These are phyloP conservation scores for Calliscelio sp. DNA, from an alignment of 2,888 invertebrate species.

Conservation along the genomic window DNA sequence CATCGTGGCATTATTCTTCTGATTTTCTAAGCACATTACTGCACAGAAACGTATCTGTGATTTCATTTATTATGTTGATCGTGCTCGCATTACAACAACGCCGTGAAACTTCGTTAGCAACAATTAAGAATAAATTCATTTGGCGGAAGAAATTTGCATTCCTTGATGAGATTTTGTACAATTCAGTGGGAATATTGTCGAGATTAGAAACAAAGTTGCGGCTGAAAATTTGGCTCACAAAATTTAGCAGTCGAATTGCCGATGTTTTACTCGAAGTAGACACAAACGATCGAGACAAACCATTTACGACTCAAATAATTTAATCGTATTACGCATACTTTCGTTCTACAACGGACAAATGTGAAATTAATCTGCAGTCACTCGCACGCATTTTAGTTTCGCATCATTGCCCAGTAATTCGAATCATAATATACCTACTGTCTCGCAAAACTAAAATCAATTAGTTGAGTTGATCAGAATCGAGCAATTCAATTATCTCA, in stretches of 20 bases:
- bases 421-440: conserved; percentile 15
- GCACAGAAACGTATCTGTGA: neutral
- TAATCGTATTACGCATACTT: too few species aligned
- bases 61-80: conserved; percentile 32
- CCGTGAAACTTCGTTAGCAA: conserved; percentile 8
- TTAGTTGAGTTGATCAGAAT: conserved; percentile 30
- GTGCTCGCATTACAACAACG: conserved; percentile 9
- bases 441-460: conserved; percentile 18
- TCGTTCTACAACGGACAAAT: conserved; percentile 8
- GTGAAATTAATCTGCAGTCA: conserved; percentile 8
- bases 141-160: conserved; percentile 29
- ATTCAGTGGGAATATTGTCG: neutral
- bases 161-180: conserved; percentile 24
- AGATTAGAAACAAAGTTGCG: conserved; percentile 14
- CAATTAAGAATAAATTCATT: conserved; percentile 42
- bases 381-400: conserved; percentile 2
- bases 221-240: conserved; percentile 7
- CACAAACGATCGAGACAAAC: too few species aligned
- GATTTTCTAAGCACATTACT: conserved; percentile 8
- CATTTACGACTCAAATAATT: too few species aligned
- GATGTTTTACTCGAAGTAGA: too few species aligned
- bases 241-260: too few species aligned
- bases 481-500: neutral
- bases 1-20: neutral
- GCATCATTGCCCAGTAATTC: conserved; percentile 33